Conservation (phyloP, 1,140 invertebrate genomes). For the Brachionus angularis region DNA sequence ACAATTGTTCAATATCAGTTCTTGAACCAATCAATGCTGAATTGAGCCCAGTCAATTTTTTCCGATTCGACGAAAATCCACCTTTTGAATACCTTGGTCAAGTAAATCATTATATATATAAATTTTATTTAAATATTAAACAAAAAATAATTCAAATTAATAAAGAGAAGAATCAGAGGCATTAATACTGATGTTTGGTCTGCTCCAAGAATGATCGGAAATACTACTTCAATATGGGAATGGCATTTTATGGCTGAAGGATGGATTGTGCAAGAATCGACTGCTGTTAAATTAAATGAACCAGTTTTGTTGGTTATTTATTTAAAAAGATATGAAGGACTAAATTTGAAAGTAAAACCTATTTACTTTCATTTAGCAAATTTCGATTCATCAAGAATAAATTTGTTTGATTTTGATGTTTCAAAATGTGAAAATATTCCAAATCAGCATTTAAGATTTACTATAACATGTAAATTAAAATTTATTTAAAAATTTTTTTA, state of each 20-base stretch:
- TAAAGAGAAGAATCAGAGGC: constrained; percentile 36
- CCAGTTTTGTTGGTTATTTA: constrained; percentile 1
- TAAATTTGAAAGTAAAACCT: not conserved
- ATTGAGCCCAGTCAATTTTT: constrained; percentile 20
- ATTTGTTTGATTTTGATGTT: constrained; percentile 42
- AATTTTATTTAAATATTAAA: too few relatives aligned
- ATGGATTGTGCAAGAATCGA: constrained; percentile 38
- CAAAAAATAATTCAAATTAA: not conserved
- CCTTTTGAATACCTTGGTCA: constrained; percentile 39
- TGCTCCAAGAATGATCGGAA: constrained; percentile 1
- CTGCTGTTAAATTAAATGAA: constrained; percentile 16
- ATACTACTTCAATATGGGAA: constrained; percentile 2
- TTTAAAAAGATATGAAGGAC: not conserved
- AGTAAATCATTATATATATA: not conserved
- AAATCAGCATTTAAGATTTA: constrained; percentile 39
- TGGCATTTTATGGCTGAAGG: constrained; percentile 43
- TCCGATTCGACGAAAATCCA: constrained; percentile 24
- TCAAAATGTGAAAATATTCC: not conserved
- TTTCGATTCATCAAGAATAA: constrained; percentile 30
- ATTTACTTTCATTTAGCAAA: constrained; percentile 27
- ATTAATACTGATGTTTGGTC: constrained; percentile 40
- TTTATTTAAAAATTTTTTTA: not conserved
- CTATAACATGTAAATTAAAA: not conserved
- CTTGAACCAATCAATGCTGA: not conserved
- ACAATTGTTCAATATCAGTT: constrained; percentile 14